Percentiles rank a stretch among this genome's conserved stretches.
Evolutionary conservation across 2,888 invertebrate species (phyloP).

Genomic region (Phlogophora meticulosa): DNA sequence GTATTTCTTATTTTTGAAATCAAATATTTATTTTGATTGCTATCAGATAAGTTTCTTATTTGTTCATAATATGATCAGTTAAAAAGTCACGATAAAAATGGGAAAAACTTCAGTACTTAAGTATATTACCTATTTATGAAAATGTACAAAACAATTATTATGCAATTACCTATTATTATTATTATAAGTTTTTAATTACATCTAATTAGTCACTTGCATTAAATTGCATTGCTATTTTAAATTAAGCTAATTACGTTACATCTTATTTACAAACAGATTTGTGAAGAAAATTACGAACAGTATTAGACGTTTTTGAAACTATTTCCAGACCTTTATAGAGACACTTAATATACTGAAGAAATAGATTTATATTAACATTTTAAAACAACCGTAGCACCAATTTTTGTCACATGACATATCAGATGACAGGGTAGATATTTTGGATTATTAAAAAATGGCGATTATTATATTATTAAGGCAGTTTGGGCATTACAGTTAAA

Average conservation of each 20-base stretch:
- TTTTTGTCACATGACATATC: not conserved
- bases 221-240: constrained; percentile 47
- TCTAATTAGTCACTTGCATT: constrained; percentile 34
- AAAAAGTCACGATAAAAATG: not conserved
- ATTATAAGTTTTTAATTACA: constrained; percentile 3
- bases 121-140: not conserved
- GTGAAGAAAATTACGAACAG: not conserved
- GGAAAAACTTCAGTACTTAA: not conserved
- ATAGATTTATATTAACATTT: not conserved
- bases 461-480: constrained; percentile 11
- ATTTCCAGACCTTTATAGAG: not conserved
- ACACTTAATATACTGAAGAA: not conserved
- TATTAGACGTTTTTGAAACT: not conserved
- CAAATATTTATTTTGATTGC: not conserved
- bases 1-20: not conserved
- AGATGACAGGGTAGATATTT: not conserved
- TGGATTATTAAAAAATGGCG: constrained; percentile 7
- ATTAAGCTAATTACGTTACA: constrained; percentile 30
- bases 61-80: not conserved
- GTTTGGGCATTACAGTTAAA: not conserved
- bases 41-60: not conserved
- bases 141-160: constrained; percentile 31
- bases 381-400: constrained; percentile 45
- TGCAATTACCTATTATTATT: not conserved
- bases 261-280: constrained; percentile 1